These are phyloP conservation scores for Sphecodes monilicornis DNA, from an alignment of 2,888 invertebrate genomes.

Conservation along the genomic window DNA sequence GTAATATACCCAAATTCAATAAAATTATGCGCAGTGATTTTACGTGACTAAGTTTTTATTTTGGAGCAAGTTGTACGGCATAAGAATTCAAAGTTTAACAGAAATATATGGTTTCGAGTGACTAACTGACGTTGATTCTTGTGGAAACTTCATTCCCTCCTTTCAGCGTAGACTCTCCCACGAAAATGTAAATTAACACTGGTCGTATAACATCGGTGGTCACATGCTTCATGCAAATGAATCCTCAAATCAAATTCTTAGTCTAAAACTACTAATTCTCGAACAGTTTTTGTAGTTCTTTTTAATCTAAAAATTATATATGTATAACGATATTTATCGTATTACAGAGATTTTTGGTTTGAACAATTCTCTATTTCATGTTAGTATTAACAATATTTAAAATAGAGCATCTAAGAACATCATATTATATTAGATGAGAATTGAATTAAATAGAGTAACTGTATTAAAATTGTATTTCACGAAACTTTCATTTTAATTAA, in stretches of 20 bases:
- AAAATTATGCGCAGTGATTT: background rate
- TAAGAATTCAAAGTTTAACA: background rate
- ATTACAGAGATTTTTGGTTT: background rate
- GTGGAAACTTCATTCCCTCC: constrained; percentile 2
- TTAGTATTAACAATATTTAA: background rate
- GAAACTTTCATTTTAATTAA: background rate
- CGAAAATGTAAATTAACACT: constrained; percentile 50
- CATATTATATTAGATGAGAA: background rate
- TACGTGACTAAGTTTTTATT: background rate
- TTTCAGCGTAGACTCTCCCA: constrained; percentile 32
- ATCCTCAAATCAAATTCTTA: background rate
- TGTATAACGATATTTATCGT: background rate
- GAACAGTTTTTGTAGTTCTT: background rate
- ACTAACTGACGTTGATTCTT: constrained; percentile 21
- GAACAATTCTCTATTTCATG: background rate
- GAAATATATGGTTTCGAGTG: background rate
- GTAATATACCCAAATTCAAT: background rate
- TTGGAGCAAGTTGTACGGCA: background rate
- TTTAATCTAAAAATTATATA: background rate
- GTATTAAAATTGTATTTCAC: background rate
- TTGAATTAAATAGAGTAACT: background rate
- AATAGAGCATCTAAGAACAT: background rate
- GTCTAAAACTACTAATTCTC: background rate
- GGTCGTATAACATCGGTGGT: constrained; percentile 36
- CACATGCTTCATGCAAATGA: constrained; percentile 35